Evolutionary conservation across 2,113 vertebrate species (phyloP).

Genomic region (Xiphophorus maculatus): DNA sequence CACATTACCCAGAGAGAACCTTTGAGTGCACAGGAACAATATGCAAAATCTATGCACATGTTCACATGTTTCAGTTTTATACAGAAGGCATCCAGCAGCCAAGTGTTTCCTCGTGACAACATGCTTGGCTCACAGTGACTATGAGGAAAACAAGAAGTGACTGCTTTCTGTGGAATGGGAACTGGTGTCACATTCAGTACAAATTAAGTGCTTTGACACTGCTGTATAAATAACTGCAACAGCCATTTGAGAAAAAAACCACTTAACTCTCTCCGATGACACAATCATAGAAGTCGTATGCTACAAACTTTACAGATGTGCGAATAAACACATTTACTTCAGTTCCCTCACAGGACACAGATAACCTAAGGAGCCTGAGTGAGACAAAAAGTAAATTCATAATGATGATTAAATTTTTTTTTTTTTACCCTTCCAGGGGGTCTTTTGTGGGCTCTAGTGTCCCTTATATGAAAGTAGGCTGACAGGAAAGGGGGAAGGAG

Average conservation of each 20-base stretch:
- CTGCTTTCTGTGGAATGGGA: conserved; percentile 51
- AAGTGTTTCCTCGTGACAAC: conserved; percentile 35
- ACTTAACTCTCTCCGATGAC: conserved; percentile 46
- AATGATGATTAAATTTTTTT: not conserved
- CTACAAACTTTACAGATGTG: conserved; percentile 46
- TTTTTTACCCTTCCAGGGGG: too few relatives aligned
- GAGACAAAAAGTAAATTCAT: not conserved
- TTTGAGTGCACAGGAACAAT: not conserved
- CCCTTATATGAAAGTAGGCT: too few relatives aligned
- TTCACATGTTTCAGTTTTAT: conserved; percentile 9
- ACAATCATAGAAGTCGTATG: conserved; percentile 49
- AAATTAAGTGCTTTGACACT: conserved; percentile 24
- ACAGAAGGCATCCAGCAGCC: not conserved
- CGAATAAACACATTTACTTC: conserved; percentile 25
- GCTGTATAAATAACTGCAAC: conserved; percentile 16
- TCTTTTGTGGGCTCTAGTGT: too few relatives aligned
- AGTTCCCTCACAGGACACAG: conserved; percentile 14
- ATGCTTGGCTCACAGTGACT: conserved; percentile 6
- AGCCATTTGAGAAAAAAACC: conserved; percentile 18
- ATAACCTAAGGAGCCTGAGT: not conserved
- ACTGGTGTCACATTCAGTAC: conserved; percentile 43
- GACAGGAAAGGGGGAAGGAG: too few relatives aligned
- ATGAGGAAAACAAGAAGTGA: conserved; percentile 54
- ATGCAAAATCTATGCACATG: not conserved
- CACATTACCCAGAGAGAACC: not conserved